Evolutionary conservation across 2,797 vertebrate species (phyloP).

Genomic region (Galago senegalensis): DNA sequence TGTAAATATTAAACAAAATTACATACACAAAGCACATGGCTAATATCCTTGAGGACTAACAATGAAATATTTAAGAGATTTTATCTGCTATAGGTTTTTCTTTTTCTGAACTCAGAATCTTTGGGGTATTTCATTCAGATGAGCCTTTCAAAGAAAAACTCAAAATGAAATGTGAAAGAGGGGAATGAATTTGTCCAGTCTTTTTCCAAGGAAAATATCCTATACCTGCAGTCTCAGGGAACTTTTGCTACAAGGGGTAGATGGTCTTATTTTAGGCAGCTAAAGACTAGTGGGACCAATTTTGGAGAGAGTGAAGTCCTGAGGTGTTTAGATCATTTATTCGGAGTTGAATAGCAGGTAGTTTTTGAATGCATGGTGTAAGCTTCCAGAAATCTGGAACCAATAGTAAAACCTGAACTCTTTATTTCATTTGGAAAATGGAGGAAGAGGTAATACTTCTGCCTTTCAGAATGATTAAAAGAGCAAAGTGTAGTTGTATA

Average conservation of each 20-base stretch:
- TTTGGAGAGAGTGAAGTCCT: background rate
- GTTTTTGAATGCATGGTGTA: background rate
- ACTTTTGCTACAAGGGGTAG: background rate
- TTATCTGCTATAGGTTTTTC: background rate
- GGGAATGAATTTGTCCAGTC: rapidly evolving
- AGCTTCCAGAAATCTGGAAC: background rate
- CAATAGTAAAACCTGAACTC: background rate
- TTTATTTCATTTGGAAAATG: background rate
- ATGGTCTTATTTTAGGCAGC: background rate
- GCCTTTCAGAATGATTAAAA: background rate
- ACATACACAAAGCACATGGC: rapidly evolving
- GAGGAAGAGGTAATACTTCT: background rate
- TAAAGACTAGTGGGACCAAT: background rate
- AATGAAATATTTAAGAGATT: background rate
- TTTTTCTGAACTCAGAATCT: background rate
- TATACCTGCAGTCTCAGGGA: background rate
- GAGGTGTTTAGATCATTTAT: background rate
- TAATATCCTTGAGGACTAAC: background rate
- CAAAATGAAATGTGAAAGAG: background rate
- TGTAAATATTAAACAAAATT: background rate
- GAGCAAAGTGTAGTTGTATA: background rate
- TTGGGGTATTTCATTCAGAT: background rate
- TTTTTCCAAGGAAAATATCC: background rate
- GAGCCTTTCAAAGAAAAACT: background rate
- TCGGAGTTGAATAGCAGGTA: background rate